These are phyloP conservation scores for Rhizoglyphus robini DNA, from an alignment of 1,140 invertebrate species.

Conservation along the genomic window DNA sequence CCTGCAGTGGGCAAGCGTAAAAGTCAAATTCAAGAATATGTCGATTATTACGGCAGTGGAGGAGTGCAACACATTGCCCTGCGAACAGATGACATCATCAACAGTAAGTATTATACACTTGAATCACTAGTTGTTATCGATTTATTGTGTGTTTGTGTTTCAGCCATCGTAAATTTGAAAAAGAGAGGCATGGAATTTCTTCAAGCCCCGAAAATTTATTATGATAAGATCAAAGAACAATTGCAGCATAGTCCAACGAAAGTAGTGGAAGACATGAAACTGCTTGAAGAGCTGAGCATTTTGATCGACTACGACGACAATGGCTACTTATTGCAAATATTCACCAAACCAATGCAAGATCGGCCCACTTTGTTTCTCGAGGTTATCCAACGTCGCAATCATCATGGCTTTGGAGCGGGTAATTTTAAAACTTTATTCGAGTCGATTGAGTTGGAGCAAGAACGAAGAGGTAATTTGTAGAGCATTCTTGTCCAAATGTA, in stretches of 20 bases:
- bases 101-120: conserved; percentile 52
- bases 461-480: conserved; percentile 85
- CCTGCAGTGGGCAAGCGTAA: conserved; percentile 88
- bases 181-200: conserved; percentile 79
- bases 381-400: conserved; percentile 91
- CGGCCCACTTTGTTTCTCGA: conserved; percentile 92
- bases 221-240: conserved; percentile 62
- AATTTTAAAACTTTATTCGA: conserved; percentile 98
- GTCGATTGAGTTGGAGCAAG: conserved; percentile 92
- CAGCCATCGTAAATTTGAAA: conserved; percentile 53
- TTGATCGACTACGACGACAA: conserved; percentile 95
- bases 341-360: conserved; percentile 96
- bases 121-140: too few relatives aligned
- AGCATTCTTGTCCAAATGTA: too few relatives aligned
- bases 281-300: conserved; percentile 71
- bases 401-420: conserved; percentile 93
- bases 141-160: too few relatives aligned
- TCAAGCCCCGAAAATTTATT: conserved; percentile 75
- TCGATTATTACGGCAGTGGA: conserved; percentile 93
- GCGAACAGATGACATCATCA: conserved; percentile 82
- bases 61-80: conserved; percentile 97
- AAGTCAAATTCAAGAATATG: conserved; percentile 96
- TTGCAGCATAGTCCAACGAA: conserved; percentile 61
- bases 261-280: conserved; percentile 69
- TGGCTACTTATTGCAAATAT: conserved; percentile 95